Conservation (phyloP, 2,888 invertebrate species). For the Kryphioiulus occultus region DNA sequence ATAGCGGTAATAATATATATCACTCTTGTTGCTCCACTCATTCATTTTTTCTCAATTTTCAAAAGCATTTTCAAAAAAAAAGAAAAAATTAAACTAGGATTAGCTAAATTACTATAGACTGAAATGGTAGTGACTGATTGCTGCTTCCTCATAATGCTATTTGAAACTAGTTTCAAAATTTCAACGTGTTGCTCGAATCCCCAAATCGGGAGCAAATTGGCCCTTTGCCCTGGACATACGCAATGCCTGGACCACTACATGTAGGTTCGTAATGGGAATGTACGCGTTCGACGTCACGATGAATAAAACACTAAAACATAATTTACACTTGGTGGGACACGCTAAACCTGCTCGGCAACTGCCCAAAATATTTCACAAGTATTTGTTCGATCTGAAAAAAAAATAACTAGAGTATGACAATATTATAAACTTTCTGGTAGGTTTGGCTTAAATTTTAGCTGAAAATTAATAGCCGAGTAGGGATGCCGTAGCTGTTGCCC, state of each 20-base stretch:
- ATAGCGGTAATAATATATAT: constrained; percentile 11
- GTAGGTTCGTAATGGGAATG: not conserved
- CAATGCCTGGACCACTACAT: no score
- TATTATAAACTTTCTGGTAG: no score
- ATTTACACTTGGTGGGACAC: not conserved
- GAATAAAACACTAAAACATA: not conserved
- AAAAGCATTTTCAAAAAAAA: not conserved
- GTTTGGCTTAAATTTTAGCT: no score
- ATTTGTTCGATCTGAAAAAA: not conserved
- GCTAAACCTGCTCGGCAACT: not conserved
- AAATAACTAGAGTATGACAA: no score
- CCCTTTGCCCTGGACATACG: no score
- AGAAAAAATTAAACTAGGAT: no score
- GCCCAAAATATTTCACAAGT: no score
- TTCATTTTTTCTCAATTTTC: no score
- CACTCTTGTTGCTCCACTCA: not conserved
- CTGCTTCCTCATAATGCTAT: not conserved
- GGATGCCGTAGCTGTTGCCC: no score
- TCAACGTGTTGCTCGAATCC: not conserved
- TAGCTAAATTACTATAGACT: no score
- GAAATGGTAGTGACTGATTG: not conserved
- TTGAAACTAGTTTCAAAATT: not conserved
- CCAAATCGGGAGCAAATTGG: not conserved
- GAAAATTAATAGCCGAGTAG: no score
- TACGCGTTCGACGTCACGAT: not conserved